These are phyloP conservation scores for Oncorhynchus keta DNA, from an alignment of 2,113 vertebrate genomes.

Conservation along the genomic window DNA sequence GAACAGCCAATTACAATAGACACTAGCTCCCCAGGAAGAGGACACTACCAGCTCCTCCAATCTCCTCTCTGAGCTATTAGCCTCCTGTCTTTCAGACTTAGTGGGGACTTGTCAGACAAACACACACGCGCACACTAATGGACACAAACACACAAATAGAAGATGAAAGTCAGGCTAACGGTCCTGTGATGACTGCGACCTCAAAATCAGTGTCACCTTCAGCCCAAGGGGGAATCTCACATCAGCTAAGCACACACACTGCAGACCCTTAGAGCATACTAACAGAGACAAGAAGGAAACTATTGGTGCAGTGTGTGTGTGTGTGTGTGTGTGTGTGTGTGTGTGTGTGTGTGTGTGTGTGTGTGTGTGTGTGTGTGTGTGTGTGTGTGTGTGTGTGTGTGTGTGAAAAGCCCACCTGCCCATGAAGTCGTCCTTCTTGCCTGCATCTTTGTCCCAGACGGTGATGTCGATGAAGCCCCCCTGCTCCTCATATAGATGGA, in stretches of 20 bases:
- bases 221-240: too few relatives aligned
- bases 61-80: conserved; percentile 33
- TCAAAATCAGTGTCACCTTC: too few relatives aligned
- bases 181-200: too few relatives aligned
- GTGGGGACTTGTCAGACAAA: conserved; percentile 11
- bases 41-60: neutral
- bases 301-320: neutral
- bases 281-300: neutral
- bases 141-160: neutral
- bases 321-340: too few relatives aligned
- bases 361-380: too few relatives aligned
- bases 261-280: neutral
- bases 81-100: conserved; percentile 39
- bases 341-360: too few relatives aligned
- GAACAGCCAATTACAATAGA: conserved; percentile 58
- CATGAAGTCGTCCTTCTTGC: conserved; percentile 97
- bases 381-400: neutral
- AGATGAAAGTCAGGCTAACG: too few relatives aligned
- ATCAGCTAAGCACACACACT: neutral
- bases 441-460: conserved; percentile 94
- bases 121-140: neutral
- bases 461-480: conserved; percentile 93
- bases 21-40: neutral
- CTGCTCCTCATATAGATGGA: conserved; percentile 93
- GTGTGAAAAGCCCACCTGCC: conserved; percentile 80